A percentile compares a stretch with the other conserved stretches of the same genome.
Conservation (phyloP, 2,797 vertebrate genomes). For the Hypotaenidia philippensis region DNA sequence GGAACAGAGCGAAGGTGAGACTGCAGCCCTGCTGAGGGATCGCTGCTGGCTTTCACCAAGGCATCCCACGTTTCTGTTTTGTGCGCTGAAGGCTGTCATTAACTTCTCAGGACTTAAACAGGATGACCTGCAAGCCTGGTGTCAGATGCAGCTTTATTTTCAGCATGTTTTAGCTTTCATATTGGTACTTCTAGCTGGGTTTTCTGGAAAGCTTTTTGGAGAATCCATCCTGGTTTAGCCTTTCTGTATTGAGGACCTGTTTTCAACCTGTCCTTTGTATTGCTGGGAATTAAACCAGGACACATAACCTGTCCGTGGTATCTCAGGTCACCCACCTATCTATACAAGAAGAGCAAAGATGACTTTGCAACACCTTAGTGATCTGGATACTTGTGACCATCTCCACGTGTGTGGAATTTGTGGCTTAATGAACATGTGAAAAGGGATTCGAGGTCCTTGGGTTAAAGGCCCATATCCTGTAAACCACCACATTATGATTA, state of each 20-base stretch:
- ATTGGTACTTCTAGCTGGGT: background rate
- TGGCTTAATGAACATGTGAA: background rate
- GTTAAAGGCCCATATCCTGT: conserved; percentile 13
- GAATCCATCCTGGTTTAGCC: background rate
- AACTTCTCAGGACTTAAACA: background rate
- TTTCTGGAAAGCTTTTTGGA: background rate
- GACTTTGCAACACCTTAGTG: background rate
- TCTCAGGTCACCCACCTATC: background rate
- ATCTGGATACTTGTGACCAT: background rate
- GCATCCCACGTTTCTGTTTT: background rate
- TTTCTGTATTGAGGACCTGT: background rate
- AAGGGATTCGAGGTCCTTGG: background rate
- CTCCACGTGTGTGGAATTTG: rapidly evolving
- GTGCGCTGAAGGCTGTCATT: background rate
- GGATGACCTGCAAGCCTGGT: background rate
- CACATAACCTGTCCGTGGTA: background rate
- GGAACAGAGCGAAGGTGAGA: background rate
- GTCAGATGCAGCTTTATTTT: background rate
- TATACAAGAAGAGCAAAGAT: background rate
- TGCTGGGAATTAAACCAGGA: background rate
- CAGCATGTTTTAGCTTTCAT: background rate
- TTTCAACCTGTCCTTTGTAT: background rate
- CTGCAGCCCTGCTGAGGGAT: rapidly evolving
- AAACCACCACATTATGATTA: background rate
- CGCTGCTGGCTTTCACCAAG: background rate